Evolutionary conservation across 2,888 invertebrate species (phyloP).

Genomic region (Podabrus alpinus): DNA sequence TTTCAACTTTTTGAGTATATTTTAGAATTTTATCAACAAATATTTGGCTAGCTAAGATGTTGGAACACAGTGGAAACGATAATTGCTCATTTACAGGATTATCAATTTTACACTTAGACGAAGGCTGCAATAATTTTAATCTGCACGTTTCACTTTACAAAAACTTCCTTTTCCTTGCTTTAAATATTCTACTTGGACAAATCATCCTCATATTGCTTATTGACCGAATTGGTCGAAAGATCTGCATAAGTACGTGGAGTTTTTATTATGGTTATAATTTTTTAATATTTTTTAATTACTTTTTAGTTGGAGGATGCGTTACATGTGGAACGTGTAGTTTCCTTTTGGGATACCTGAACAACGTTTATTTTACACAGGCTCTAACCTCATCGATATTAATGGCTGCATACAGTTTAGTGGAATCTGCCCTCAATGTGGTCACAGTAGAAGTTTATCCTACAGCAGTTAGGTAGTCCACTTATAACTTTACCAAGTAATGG

Average conservation of each 20-base stretch:
- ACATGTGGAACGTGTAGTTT: constrained; percentile 29
- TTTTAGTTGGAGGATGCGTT: constrained; percentile 28
- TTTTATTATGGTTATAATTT: not conserved
- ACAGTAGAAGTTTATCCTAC: constrained; percentile 38
- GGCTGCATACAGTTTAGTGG: constrained; percentile 30
- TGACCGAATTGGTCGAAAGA: constrained; percentile 34
- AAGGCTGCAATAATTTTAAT: constrained; percentile 23
- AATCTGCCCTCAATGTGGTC: constrained; percentile 32
- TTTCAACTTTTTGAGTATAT: not conserved
- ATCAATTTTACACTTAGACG: constrained; percentile 32
- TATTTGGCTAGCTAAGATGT: constrained; percentile 34
- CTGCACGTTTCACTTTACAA: constrained; percentile 18
- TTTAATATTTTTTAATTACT: not conserved
- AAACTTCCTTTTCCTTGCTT: constrained; percentile 32
- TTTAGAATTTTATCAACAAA: constrained; percentile 31
- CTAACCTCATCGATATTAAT: constrained; percentile 26
- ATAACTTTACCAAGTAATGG: not conserved
- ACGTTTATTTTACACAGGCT: constrained; percentile 16
- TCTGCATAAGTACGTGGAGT: constrained; percentile 28
- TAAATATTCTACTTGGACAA: constrained; percentile 29
- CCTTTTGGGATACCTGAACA: constrained; percentile 22
- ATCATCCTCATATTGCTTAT: constrained; percentile 30
- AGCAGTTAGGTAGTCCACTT: constrained; percentile 33
- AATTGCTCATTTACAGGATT: constrained; percentile 24
- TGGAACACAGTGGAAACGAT: constrained; percentile 11